These are phyloP conservation scores for Thymelicus acteon DNA, from an alignment of 2,888 invertebrate species.

Conservation along the genomic window DNA sequence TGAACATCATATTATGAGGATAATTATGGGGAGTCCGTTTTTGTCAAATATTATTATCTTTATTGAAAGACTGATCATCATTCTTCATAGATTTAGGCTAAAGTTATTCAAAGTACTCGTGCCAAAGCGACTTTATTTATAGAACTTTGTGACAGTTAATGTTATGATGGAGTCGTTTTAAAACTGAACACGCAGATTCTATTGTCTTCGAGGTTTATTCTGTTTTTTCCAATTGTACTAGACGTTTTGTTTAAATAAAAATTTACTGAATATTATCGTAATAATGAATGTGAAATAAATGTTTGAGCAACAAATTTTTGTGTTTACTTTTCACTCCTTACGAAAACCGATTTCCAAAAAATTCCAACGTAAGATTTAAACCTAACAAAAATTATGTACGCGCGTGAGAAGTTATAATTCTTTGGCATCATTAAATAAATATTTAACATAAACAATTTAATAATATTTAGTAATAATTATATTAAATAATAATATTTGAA, in stretches of 20 bases:
- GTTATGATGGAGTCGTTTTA: constrained; percentile 32
- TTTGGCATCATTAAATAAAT: no score
- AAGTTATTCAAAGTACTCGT: constrained; percentile 43
- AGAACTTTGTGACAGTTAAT: constrained; percentile 41
- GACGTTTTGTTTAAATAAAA: constrained; percentile 44
- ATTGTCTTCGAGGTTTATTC: constrained; percentile 41
- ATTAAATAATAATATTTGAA: no score
- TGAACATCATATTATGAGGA: not conserved
- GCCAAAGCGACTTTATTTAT: constrained; percentile 41
- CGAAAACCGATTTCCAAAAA: no score
- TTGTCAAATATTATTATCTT: constrained; percentile 47
- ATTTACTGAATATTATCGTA: constrained; percentile 41
- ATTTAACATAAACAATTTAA: no score
- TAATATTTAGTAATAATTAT: no score
- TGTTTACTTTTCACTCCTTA: constrained; percentile 36
- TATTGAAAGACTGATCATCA: constrained; percentile 78
- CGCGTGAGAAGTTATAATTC: no score
- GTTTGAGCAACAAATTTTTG: constrained; percentile 42
- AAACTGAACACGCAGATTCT: constrained; percentile 36
- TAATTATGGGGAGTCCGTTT: constrained; percentile 23
- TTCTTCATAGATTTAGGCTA: constrained; percentile 50
- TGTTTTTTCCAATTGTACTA: constrained; percentile 42
- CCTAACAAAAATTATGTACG: no score
- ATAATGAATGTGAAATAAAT: constrained; percentile 47
- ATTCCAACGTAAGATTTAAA: no score